Evolutionary conservation across 2,113 vertebrate genomes (phyloP).

Genomic region (Baryphthengus martii): DNA sequence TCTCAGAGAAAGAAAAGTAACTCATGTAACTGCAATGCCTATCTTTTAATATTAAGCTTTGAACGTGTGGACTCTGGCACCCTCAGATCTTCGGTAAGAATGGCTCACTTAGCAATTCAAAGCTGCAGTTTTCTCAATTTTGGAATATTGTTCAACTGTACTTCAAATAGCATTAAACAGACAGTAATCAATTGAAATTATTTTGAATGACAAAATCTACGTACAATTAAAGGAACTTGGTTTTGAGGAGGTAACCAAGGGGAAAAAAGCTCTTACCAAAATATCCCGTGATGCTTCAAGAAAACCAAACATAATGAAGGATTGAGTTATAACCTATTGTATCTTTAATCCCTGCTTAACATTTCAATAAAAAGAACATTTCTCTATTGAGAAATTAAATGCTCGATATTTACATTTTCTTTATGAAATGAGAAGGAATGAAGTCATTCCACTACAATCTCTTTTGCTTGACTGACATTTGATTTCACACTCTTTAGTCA

Average conservation of each 20-base stretch:
- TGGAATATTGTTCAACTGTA: not conserved
- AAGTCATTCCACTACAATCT: constrained; percentile 50
- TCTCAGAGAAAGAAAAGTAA: not conserved
- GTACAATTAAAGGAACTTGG: not conserved
- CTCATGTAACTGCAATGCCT: not conserved
- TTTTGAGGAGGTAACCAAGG: not conserved
- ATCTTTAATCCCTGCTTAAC: constrained; percentile 55
- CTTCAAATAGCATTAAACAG: not conserved
- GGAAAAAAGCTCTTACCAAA: not conserved
- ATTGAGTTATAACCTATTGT: constrained; percentile 51
- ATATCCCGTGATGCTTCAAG: not conserved
- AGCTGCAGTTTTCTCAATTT: not conserved
- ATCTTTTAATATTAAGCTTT: not conserved
- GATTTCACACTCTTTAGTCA: constrained; percentile 53
- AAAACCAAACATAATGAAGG: not conserved
- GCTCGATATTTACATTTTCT: constrained; percentile 41
- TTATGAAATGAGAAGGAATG: constrained; percentile 36
- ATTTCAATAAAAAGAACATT: constrained; percentile 62
- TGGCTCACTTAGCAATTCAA: not conserved
- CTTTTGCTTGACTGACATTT: constrained; percentile 56
- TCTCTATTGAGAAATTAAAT: constrained; percentile 57
- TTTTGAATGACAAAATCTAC: not conserved
- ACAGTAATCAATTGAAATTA: not conserved
- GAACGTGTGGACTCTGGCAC: not conserved
- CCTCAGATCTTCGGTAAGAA: not conserved